Percentiles rank a stretch among this genome's conserved stretches.
Conservation (phyloP, 2,113 vertebrate species). For the Carettochelys insculpta region DNA sequence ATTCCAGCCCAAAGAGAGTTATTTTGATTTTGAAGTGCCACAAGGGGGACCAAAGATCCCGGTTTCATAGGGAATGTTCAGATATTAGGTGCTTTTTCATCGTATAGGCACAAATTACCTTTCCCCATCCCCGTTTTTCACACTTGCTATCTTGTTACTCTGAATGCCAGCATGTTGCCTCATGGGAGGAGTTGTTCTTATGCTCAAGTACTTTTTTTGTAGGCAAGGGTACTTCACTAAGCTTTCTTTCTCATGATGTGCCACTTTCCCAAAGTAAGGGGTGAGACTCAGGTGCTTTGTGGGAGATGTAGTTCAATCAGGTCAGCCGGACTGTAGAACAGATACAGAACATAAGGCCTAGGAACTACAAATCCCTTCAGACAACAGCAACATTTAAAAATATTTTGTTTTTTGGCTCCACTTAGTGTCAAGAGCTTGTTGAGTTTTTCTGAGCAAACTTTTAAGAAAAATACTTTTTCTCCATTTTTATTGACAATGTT, state of each 20-base stretch:
- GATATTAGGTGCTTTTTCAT: too few species aligned
- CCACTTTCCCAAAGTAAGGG: neutral
- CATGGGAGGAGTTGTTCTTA: neutral
- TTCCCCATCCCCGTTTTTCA: too few species aligned
- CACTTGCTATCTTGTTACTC: too few species aligned
- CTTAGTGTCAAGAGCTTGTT: fast-evolving
- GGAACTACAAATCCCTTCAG: neutral
- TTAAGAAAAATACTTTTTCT: neutral
- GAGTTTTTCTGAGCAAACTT: neutral
- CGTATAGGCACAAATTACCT: too few species aligned
- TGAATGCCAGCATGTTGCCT: neutral
- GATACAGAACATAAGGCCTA: neutral
- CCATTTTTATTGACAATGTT: fast-evolving
- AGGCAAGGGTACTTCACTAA: neutral
- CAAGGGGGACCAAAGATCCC: too few species aligned
- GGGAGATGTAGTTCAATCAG: neutral
- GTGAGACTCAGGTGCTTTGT: neutral
- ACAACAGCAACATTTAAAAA: neutral
- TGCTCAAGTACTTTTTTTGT: neutral
- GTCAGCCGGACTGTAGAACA: neutral
- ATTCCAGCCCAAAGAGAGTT: neutral
- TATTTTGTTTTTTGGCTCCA: neutral
- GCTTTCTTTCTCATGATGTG: neutral
- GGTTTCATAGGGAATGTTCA: too few species aligned
- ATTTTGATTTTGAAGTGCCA: neutral